Evolutionary conservation across 1,140 invertebrate species (phyloP), one percentile per base, ranked within the genome.

Genomic region (Dryas iulia): DNA sequence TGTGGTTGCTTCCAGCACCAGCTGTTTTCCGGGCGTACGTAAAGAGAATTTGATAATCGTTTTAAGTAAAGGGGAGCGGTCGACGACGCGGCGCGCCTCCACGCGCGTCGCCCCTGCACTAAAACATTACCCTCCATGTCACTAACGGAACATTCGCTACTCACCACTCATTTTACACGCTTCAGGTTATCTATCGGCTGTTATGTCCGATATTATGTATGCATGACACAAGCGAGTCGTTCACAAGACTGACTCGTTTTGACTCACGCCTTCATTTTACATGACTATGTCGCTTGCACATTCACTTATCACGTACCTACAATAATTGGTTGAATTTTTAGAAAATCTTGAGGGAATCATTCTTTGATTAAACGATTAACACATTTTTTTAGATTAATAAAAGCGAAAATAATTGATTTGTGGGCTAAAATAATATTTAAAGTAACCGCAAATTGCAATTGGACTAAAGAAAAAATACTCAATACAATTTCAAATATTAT

Each of bases 1-100:
- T 87, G 71, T 90, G 82, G 89, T 92, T 90, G 86, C 86, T 96
- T 95, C 78, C 95, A 96, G 95, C 95, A 95, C 91, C 94, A 95
- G 92, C 93, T 96, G 91, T 95, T 95, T 93, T 93, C 94, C 87
- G 94, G 94, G 88, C 93, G 94, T 90, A 93, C 93, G 74, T 94
- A 95, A 94, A 85, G 63, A 39, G 61, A 53, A 57, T 73, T 73
- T 52, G 39, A 59, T 68, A 60, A 67, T 23, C 35, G 14, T 60
- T 57, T n/a, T 64, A 62, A 33, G 35, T 67, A 31, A 35, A 61
- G 30, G 71, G 62, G 62, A 69, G 68, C 67, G 67, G 54, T 54
- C 35, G 63, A 64, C 53, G 63, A 53, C 39, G 68, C 58, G 52
- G 60, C 62, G 61, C 53, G 59, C 53, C 58, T 68, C 52, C 23